Evolutionary conservation across 2,888 invertebrate species (phyloP).

Genomic region (Incurvaria masculella): DNA sequence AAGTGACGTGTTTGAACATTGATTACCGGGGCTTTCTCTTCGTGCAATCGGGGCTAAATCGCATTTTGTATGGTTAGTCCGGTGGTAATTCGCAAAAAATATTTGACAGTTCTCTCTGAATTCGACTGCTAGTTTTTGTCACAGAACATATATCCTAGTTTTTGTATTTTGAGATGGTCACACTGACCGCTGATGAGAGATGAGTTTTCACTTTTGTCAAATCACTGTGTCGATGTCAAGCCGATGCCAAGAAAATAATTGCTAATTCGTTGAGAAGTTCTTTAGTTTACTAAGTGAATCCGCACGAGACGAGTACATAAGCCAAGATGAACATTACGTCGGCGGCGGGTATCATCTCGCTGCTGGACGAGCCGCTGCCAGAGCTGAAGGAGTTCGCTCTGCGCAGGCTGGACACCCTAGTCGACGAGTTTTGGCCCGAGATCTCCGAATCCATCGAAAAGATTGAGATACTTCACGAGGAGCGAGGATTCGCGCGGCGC

Average conservation of each 20-base stretch:
- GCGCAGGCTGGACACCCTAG: conserved; percentile 88
- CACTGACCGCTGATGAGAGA: too few relatives aligned
- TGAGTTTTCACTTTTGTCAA: neutral
- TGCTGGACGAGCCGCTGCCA: conserved; percentile 90
- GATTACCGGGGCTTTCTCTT: too few relatives aligned
- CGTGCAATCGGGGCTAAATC: too few relatives aligned
- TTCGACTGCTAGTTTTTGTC: too few relatives aligned
- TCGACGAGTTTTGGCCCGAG: conserved; percentile 98
- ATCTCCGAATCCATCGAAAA: conserved; percentile 97
- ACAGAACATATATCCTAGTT: too few relatives aligned
- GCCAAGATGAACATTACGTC: conserved; percentile 51
- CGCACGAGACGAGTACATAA: conserved; percentile 1
- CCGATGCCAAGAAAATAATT: neutral
- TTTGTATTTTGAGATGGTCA: too few relatives aligned
- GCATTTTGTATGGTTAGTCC: too few relatives aligned
- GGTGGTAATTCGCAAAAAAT: too few relatives aligned
- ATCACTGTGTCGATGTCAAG: neutral
- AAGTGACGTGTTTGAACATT: too few relatives aligned
- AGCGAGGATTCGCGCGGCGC: conserved; percentile 82
- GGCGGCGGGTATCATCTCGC: conserved; percentile 89
- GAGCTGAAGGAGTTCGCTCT: conserved; percentile 93
- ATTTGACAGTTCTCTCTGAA: too few relatives aligned
- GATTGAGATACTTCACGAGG: conserved; percentile 96
- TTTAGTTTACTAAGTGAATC: neutral
- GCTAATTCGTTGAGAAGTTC: neutral